These are phyloP conservation scores for Lepidocyrtinus sp. DNA, from an alignment of 2,888 invertebrate species.

Conservation along the genomic window DNA sequence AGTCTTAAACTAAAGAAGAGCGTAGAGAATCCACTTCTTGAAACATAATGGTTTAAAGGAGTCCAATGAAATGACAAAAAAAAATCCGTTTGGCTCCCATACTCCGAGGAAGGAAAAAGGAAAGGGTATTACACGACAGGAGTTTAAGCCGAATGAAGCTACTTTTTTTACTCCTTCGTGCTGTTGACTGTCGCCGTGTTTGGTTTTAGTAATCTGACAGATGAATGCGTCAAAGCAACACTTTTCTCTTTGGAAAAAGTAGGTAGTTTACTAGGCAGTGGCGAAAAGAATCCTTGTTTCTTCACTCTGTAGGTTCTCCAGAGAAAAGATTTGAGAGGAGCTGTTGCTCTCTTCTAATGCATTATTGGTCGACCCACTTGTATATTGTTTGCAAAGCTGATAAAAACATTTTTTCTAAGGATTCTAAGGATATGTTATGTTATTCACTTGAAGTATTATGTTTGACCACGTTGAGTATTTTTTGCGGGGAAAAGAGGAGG, in stretches of 20 bases:
- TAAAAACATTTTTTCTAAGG: not conserved
- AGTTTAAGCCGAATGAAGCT: not conserved
- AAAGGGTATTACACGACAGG: not conserved
- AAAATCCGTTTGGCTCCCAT: not conserved
- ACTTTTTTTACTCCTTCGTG: slow-evolving; percentile 8
- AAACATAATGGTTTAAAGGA: not conserved
- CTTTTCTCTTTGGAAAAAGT: not conserved
- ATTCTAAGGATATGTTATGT: too few species aligned
- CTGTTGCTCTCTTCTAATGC: not conserved
- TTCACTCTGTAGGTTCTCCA: not conserved
- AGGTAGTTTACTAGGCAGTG: not conserved
- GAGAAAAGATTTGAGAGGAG: not conserved
- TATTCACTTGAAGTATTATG: slow-evolving; percentile 10
- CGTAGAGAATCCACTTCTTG: too few species aligned
- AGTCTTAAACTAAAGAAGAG: too few species aligned
- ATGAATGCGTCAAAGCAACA: slow-evolving; percentile 48
- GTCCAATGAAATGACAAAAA: not conserved
- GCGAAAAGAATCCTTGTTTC: not conserved
- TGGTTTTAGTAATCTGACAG: slow-evolving; percentile 54
- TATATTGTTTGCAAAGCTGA: slow-evolving; percentile 17
- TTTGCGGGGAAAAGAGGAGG: not conserved
- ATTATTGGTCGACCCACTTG: slow-evolving; percentile 35
- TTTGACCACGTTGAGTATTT: slow-evolving; percentile 20
- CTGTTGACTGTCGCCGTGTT: not conserved
- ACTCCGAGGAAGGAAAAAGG: not conserved